phyloP scores from a whole-genome alignment of 1,140 invertebrate species.

The Trichonephila inaurata region DNA sequence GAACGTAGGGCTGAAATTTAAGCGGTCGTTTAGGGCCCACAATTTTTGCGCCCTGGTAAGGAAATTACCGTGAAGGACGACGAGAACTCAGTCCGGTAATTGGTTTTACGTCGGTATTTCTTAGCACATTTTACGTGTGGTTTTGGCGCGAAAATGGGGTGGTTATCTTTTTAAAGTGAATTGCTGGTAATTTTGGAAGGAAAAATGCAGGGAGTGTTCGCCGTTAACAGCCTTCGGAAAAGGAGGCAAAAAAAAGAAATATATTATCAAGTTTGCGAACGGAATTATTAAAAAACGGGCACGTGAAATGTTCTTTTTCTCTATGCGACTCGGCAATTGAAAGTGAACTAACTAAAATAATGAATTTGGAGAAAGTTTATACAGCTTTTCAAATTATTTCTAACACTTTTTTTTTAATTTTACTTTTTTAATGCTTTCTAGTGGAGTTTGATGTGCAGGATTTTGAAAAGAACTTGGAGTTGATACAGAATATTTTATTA shows the following conservation, averaged over 20 bases:
- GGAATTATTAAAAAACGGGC: background rate
- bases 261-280: background rate
- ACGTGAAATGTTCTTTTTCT: background rate
- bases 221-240: background rate
- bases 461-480: too few species aligned
- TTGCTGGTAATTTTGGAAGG: background rate
- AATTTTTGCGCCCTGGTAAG: background rate
- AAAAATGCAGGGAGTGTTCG: background rate
- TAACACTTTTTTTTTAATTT: too few species aligned
- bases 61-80: slow-evolving; percentile 27
- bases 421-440: too few species aligned
- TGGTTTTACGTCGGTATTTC: slow-evolving; percentile 26
- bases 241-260: background rate
- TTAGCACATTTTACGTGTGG: background rate
- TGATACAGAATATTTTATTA: too few species aligned
- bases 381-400: background rate
- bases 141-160: background rate
- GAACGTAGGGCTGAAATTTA: slow-evolving; percentile 32
- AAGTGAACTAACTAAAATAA: background rate
- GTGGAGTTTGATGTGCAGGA: too few species aligned
- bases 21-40: slow-evolving; percentile 32
- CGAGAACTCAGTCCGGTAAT: background rate
- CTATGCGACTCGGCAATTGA: background rate
- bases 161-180: slow-evolving; percentile 29
- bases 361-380: background rate